Evolutionary conservation across 2,797 vertebrate species (phyloP), one percentile per base, ranked within the genome.

Genomic region (Diceros bicornis): DNA sequence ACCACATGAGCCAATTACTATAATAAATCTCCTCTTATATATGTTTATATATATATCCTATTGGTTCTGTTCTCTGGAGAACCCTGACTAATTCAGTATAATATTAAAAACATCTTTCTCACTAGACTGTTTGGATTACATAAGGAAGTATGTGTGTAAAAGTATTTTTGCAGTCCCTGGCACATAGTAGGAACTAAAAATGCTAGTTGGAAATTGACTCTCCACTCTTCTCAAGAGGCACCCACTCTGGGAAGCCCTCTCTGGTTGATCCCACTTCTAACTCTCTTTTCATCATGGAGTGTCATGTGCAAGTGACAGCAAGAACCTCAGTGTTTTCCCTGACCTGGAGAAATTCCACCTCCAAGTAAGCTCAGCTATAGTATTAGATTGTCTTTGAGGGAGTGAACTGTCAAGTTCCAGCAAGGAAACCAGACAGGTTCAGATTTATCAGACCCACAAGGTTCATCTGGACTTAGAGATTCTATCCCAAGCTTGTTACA

Each of bases 101-200:
- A 21, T 20, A 82, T 95, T 81, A 88, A 96, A 96, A 92, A 55
- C 55, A 91, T 4, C 17, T 86, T 95, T 85, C 61, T 85, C 66
- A 62, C 52, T 94, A 44, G 78, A 79, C 57, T 94, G 21, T 96
- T 94, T 86, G 50, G 47, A 77, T 89, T 93, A 84, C 95, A 89
- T 75, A 87, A 75, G 25, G 64, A 92, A 71, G 52, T 55, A 14
- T 52, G 6, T 90, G 47, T 34, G 32, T 84, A 75, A 95, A 96
- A 96, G 50, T 66, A 93, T 37, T 94, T 93, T 93, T 74, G 37
- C 20, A 94, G 34, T 94, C 25, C 25, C 71, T 95, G 29, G 44
- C 27, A 93, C 32, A 94, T 41, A 72, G 59, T 47, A 90, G 72
- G 61, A 84, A 85, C 44, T 87, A 82, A 94, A 97, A 66, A 74